Evolutionary conservation across 2,113 vertebrate genomes (phyloP).

Genomic region (Neomonachus schauinslandi): DNA sequence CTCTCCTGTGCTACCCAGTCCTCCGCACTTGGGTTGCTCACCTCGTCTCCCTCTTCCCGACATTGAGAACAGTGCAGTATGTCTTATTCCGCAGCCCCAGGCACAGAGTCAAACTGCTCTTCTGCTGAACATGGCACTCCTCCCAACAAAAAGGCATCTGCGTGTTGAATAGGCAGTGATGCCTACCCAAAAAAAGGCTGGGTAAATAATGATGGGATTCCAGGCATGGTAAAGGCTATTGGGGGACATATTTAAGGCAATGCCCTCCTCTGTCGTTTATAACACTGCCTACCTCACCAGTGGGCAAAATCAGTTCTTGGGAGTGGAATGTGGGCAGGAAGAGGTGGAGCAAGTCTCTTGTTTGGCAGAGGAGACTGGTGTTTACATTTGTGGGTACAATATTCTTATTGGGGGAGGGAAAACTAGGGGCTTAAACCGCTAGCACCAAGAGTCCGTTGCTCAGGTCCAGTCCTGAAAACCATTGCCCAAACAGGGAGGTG

Average conservation of each 20-base stretch:
- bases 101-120: neutral
- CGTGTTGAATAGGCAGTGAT: neutral
- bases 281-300: neutral
- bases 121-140: neutral
- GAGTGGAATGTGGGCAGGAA: neutral
- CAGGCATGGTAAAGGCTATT: neutral
- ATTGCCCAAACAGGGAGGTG: neutral
- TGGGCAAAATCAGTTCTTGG: neutral
- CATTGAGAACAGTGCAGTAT: neutral
- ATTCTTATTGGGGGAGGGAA: neutral
- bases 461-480: neutral
- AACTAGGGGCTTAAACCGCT: neutral
- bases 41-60: neutral
- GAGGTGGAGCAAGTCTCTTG: neutral
- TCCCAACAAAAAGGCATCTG: neutral
- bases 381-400: neutral
- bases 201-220: neutral
- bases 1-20: neutral
- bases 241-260: neutral
- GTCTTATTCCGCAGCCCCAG: neutral
- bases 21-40: neutral
- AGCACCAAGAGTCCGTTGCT: neutral
- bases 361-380: neutral
- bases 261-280: neutral
- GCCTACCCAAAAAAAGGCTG: neutral